Base-by-base conservation (phyloP, 2,113 vertebrate species). In the Beaufortia kweichowensis region DNA sequence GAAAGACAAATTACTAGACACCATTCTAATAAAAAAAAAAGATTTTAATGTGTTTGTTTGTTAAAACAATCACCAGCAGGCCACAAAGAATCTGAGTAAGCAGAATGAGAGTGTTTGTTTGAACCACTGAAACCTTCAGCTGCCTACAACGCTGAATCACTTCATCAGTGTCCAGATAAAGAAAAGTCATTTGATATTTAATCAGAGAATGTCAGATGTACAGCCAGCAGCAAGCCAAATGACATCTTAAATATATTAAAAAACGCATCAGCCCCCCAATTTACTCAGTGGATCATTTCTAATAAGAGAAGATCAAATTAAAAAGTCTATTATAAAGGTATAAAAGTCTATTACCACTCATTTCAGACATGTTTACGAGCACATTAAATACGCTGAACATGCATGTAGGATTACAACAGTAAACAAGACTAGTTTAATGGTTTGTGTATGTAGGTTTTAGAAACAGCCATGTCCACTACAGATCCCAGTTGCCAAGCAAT, bases 121-220 rank as follows among this genome's bases (percentile, higher is more conserved):
- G 15, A 35, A 70, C 11, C 19, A 31, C 28, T 0, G 5, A 68
- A 31, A 53, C 48, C 69, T 72, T 59, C 55, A 59, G 35, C 55
- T 72, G 55, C 55, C 69, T 41, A 70, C 14, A 17, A 15, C 3
- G 15, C 15, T 46, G 4, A 46, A 46, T 46, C 43, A 46, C 69
- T 28, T 0, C 55, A 72, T 59, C 33, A 8, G 23, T 59, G 69
- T n/a, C 33, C 33, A 59, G 21, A 55, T 14, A 77, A 33, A 77
- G 50, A 10, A 56, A 66, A 67, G 35, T 46, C 53, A 72, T 56
- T 72, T 72, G 21, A 31, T 31, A 72, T 72, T 59, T 23, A 70
- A 70, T 55, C 28, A 53, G 26, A 68, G 43, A 50, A 68, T 68
- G 65, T 53, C 67, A 69, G 29, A 55, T 11, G n/a, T 55, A 29